phyloP scores from a whole-genome alignment of 1,140 invertebrate genomes.

The Myzus persicae region DNA sequence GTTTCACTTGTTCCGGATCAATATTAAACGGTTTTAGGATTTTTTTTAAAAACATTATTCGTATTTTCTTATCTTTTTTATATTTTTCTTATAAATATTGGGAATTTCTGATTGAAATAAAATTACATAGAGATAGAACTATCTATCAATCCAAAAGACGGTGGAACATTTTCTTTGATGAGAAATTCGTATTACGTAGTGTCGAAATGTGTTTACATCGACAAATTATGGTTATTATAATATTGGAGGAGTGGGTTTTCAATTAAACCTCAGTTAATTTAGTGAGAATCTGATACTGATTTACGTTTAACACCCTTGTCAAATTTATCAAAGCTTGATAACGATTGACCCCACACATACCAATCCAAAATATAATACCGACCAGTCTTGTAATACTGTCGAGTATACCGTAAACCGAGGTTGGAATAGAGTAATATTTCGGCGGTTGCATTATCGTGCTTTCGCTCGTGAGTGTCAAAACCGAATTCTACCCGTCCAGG shows the following conservation, averaged over 20 bases:
- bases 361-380: not conserved
- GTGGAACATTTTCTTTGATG: not conserved
- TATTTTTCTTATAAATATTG: too few relatives aligned
- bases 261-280: not conserved
- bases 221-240: not conserved
- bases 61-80: too few relatives aligned
- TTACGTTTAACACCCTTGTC: not conserved
- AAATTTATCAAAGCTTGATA: conserved; percentile 2
- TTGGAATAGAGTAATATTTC: not conserved
- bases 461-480: not conserved
- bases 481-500: not conserved
- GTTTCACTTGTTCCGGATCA: too few relatives aligned
- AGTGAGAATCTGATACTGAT: not conserved
- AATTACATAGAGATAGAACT: not conserved
- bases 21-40: too few relatives aligned
- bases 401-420: not conserved
- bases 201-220: not conserved
- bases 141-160: too few relatives aligned
- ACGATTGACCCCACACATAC: not conserved
- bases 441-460: not conserved
- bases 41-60: too few relatives aligned
- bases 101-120: too few relatives aligned
- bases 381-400: not conserved
- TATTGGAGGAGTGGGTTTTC: not conserved
- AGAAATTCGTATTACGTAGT: not conserved